A percentile compares a stretch with the other conserved stretches of the same genome.
phyloP scores from a whole-genome alignment of 1,140 invertebrate genomes.

The Philaenus spumarius region DNA sequence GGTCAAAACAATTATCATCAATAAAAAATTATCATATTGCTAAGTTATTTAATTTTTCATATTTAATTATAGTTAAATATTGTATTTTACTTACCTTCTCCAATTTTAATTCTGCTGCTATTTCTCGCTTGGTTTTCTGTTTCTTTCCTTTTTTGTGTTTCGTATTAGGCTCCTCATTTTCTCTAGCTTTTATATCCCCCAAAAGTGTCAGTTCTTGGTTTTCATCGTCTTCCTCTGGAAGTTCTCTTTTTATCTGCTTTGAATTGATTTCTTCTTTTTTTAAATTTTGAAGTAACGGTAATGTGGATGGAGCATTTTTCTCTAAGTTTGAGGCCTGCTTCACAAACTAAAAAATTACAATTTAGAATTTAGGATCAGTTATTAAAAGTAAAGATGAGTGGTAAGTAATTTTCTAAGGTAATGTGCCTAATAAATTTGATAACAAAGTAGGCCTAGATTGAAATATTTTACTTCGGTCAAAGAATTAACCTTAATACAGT shows the following conservation, averaged over 20 bases:
- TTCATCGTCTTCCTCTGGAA: not conserved
- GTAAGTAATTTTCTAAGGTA: no score
- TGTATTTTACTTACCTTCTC: not conserved
- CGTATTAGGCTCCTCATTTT: not conserved
- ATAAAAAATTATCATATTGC: no score
- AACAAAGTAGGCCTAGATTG: no score
- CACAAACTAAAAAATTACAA: no score
- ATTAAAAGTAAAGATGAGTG: no score
- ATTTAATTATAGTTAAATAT: not conserved
- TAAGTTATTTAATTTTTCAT: not conserved
- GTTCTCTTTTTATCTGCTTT: not conserved
- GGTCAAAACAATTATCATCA: no score
- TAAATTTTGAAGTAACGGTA: no score
- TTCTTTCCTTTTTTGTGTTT: not conserved
- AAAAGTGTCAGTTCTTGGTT: conserved; percentile 2
- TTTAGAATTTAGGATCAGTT: no score
- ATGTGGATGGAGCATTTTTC: not conserved
- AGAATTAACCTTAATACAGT: no score
- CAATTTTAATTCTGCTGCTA: not conserved
- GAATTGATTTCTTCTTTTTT: not conserved
- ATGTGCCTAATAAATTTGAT: no score
- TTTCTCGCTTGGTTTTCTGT: not conserved
- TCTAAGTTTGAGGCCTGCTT: not conserved
- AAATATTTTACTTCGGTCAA: no score
- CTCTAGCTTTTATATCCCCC: not conserved